Conservation (phyloP, 2,797 vertebrate genomes). For the Gymnothorax reevesii region DNA sequence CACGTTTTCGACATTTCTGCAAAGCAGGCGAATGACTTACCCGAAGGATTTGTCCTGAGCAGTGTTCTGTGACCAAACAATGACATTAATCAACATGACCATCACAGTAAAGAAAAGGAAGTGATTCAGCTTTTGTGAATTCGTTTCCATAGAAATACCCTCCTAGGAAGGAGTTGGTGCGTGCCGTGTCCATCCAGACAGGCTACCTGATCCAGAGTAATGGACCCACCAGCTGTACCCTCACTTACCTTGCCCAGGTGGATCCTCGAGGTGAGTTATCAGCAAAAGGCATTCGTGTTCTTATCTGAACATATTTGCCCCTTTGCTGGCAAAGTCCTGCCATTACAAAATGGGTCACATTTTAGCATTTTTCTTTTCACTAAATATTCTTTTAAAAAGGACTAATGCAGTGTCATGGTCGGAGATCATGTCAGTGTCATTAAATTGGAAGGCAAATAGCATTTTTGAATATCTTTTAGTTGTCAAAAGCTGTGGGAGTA, state of each 20-base stretch:
- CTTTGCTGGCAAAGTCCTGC: background rate
- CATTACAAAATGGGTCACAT: background rate
- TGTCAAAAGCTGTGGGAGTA: conserved; percentile 1
- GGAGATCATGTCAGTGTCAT: background rate
- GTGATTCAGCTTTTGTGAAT: conserved; percentile 1
- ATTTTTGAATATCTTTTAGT: background rate
- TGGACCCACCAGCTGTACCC: conserved; percentile 78
- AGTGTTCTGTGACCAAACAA: background rate
- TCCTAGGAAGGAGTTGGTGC: conserved; percentile 88
- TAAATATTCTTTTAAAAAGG: background rate
- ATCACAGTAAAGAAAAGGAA: background rate
- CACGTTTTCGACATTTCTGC: background rate
- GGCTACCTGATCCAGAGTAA: conserved; percentile 90
- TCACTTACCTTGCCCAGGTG: conserved; percentile 93
- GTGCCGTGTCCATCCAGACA: conserved; percentile 92
- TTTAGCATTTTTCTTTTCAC: background rate
- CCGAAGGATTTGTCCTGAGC: background rate
- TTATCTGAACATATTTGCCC: background rate
- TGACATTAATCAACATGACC: background rate
- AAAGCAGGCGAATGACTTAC: background rate
- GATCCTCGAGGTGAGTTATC: conserved; percentile 86
- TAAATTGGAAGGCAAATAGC: background rate
- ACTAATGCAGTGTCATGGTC: background rate
- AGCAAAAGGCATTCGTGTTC: background rate
- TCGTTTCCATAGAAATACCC: conserved; percentile 83